A percentile compares a stretch with the other conserved stretches of the same genome.
Evolutionary conservation across 2,888 invertebrate genomes (phyloP).

Genomic region (Eristalis arbustorum): DNA sequence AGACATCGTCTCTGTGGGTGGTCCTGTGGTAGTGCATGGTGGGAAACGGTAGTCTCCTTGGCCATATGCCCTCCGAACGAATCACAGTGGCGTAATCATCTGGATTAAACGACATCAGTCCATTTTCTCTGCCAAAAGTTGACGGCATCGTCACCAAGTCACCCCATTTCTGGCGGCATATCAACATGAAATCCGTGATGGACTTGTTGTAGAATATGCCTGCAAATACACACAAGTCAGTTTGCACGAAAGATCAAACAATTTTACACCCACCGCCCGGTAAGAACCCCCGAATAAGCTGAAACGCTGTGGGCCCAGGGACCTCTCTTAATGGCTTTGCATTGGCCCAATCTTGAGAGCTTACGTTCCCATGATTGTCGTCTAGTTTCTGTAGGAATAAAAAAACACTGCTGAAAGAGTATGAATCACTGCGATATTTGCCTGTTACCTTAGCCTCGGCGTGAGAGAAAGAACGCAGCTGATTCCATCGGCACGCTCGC

Average conservation of each 20-base stretch:
- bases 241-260: neutral
- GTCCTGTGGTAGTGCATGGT: constrained; percentile 79
- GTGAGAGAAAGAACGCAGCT: neutral
- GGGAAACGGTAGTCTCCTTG: constrained; percentile 78
- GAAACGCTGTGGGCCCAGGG: constrained; percentile 75
- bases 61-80: constrained; percentile 81
- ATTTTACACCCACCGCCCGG: constrained; percentile 74
- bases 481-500: neutral
- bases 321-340: constrained; percentile 74
- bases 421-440: neutral
- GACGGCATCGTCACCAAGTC: constrained; percentile 78
- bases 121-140: constrained; percentile 73
- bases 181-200: constrained; percentile 36
- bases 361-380: neutral
- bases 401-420: neutral
- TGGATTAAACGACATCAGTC: constrained; percentile 81
- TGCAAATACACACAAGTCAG: neutral
- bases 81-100: constrained; percentile 81
- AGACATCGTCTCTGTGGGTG: constrained; percentile 71
- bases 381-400: neutral
- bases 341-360: constrained; percentile 49
- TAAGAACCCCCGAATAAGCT: constrained; percentile 72
- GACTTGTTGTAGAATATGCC: constrained; percentile 63
- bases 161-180: constrained; percentile 75
- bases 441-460: neutral